A percentile compares a stretch with the other conserved stretches of the same genome.
Evolutionary conservation across 2,797 vertebrate genomes (phyloP).

Genomic region (Chaunax sp.): DNA sequence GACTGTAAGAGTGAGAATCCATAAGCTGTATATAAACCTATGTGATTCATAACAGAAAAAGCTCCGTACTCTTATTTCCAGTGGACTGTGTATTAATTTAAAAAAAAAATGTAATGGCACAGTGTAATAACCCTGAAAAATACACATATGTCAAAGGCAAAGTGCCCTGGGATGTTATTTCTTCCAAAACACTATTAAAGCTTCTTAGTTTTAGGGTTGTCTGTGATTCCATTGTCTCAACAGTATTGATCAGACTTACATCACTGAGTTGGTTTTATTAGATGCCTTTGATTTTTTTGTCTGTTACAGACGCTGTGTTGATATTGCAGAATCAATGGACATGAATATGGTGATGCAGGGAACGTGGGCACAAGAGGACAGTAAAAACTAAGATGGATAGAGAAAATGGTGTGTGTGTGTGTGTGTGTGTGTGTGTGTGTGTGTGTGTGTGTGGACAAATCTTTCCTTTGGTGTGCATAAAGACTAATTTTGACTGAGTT

Average conservation of each 20-base stretch:
- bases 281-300: slow-evolving; percentile 63
- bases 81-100: slow-evolving; percentile 31
- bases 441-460: neutral
- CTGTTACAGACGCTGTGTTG: slow-evolving; percentile 57
- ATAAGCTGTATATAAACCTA: slow-evolving; percentile 4
- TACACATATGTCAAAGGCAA: slow-evolving; percentile 42
- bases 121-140: slow-evolving; percentile 59
- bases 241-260: slow-evolving; percentile 73
- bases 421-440: too few relatives aligned
- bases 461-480: neutral
- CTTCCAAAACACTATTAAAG: slow-evolving; percentile 60
- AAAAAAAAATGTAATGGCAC: slow-evolving; percentile 43
- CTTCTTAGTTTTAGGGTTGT: slow-evolving; percentile 53
- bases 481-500: slow-evolving; percentile 5
- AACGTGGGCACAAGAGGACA: slow-evolving; percentile 27
- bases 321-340: slow-evolving; percentile 66
- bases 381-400: slow-evolving; percentile 21
- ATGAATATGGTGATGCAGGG: slow-evolving; percentile 56
- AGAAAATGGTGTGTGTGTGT: neutral
- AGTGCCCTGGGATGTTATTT: slow-evolving; percentile 55
- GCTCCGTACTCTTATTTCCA: slow-evolving; percentile 20
- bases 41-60: slow-evolving; percentile 13
- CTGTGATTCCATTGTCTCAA: slow-evolving; percentile 62
- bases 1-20: slow-evolving; percentile 21
- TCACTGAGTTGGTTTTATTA: slow-evolving; percentile 65